phyloP scores from a whole-genome alignment of 1,140 invertebrate genomes.

The Pemphigus obesinymphae region DNA sequence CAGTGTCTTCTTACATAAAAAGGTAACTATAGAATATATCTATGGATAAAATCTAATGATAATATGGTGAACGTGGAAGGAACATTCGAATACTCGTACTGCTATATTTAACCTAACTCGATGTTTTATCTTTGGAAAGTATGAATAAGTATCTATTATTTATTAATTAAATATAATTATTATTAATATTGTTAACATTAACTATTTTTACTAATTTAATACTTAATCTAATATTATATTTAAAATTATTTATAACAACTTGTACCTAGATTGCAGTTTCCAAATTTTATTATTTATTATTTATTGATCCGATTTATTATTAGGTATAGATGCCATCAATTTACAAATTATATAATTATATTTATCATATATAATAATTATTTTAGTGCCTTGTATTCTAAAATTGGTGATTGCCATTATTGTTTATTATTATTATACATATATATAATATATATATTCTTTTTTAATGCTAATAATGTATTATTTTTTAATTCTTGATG shows the following conservation, averaged over 20 bases:
- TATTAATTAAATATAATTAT: background rate
- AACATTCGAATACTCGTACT: background rate
- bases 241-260: no score
- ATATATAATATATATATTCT: background rate
- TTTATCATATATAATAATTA: background rate
- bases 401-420: background rate
- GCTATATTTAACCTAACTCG: background rate
- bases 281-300: no score
- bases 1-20: background rate
- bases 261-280: no score
- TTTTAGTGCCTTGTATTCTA: background rate
- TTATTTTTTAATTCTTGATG: background rate
- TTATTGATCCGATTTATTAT: background rate
- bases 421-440: background rate
- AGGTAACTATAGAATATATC: background rate
- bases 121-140: background rate
- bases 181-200: background rate
- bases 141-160: background rate
- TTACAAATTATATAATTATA: background rate
- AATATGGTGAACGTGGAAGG: background rate
- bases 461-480: background rate
- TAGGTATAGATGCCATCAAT: background rate
- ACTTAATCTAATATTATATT: no score
- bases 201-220: no score
- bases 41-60: constrained; percentile 5